phyloP scores from a whole-genome alignment of 2,797 vertebrate species.

The Malacoraja senta region DNA sequence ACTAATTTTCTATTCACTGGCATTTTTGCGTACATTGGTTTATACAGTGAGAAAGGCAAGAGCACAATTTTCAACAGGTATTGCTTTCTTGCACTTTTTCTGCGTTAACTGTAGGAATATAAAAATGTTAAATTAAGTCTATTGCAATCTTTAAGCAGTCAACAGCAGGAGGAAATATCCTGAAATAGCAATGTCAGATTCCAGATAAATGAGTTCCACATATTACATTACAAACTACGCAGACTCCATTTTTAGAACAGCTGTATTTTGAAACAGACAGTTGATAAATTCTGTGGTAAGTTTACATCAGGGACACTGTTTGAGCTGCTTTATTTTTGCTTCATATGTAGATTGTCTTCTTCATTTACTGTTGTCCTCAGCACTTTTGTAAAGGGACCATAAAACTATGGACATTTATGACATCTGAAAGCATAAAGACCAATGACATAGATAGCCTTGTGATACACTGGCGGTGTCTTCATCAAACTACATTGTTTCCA shows the following conservation, averaged over 20 bases:
- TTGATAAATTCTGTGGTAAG: background rate
- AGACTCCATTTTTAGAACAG: constrained; percentile 17
- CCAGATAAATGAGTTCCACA: background rate
- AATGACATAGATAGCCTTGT: background rate
- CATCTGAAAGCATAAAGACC: background rate
- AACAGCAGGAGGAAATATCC: background rate
- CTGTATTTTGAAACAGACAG: background rate
- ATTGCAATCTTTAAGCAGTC: background rate
- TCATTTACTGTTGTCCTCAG: background rate
- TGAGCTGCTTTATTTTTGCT: background rate
- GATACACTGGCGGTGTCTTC: background rate
- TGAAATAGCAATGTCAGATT: constrained; percentile 5
- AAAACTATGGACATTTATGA: background rate
- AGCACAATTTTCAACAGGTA: background rate
- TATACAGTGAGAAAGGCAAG: background rate
- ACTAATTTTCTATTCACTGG: background rate
- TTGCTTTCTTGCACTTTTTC: background rate
- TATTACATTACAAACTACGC: background rate
- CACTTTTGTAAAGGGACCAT: background rate
- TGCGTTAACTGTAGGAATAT: background rate
- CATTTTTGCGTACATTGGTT: background rate
- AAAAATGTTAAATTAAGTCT: background rate
- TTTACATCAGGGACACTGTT: background rate
- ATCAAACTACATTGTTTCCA: background rate
- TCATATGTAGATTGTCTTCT: background rate